phyloP scores from a whole-genome alignment of 1,140 invertebrate genomes.

The Octopus bimaculoides region DNA sequence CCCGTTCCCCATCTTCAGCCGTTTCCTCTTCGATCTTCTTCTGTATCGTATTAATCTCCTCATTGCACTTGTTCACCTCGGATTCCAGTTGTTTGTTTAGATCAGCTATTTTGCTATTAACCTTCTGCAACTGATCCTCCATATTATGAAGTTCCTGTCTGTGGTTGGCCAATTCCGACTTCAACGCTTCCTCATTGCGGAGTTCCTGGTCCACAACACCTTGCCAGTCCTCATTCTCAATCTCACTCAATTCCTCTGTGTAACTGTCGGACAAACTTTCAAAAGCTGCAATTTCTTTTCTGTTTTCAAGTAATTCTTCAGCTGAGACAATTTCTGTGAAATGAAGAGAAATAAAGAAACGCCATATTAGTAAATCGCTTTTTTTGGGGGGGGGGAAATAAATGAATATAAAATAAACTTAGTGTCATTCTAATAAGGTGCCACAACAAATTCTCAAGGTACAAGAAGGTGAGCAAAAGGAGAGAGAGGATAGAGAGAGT shows the following conservation, averaged over 20 bases:
- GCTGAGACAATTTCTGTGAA: neutral
- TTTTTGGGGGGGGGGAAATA: neutral
- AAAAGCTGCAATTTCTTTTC: neutral
- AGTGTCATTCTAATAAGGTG: too few species aligned
- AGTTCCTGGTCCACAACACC: neutral
- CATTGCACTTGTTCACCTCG: constrained; percentile 44
- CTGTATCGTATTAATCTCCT: constrained; percentile 44
- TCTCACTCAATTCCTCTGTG: neutral
- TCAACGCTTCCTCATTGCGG: constrained; percentile 63
- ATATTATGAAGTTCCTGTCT: constrained; percentile 83
- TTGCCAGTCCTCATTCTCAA: neutral
- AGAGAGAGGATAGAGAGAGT: too few species aligned
- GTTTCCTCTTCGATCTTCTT: constrained; percentile 63
- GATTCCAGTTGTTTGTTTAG: constrained; percentile 70
- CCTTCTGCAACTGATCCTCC: constrained; percentile 76
- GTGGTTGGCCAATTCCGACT: constrained; percentile 85
- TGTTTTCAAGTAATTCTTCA: neutral
- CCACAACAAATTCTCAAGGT: too few species aligned
- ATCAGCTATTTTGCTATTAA: constrained; percentile 77
- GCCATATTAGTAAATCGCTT: neutral
- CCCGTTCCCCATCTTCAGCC: constrained; percentile 23
- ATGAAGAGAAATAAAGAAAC: neutral
- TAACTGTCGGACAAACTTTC: neutral
- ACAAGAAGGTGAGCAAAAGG: too few species aligned
- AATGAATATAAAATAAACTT: neutral